Evolutionary conservation across 2,888 invertebrate genomes (phyloP).

Genomic region (Cancer borealis): DNA sequence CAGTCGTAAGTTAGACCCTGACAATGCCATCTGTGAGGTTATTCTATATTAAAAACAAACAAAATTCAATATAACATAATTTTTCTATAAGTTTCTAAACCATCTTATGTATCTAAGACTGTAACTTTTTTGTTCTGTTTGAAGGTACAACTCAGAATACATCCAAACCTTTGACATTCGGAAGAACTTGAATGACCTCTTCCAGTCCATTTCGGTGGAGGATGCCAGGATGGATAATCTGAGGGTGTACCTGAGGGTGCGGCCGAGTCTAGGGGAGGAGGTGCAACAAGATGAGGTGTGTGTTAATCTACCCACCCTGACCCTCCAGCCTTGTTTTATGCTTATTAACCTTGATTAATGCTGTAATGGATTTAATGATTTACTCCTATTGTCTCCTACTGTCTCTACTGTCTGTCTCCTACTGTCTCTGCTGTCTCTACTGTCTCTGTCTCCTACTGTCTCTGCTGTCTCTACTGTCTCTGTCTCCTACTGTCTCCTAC

Average conservation of each 20-base stretch:
- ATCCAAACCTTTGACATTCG: constrained; percentile 49
- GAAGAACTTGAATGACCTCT: constrained; percentile 69
- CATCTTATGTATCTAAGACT: not conserved
- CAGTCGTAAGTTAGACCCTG: not conserved
- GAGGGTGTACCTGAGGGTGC: constrained; percentile 73
- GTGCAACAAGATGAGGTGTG: constrained; percentile 56
- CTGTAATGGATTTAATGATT: too few species aligned
- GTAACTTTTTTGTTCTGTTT: not conserved
- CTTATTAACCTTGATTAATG: not conserved
- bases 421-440: too few species aligned
- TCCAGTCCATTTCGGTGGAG: constrained; percentile 55
- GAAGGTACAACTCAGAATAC: not conserved
- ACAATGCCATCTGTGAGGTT: not conserved
- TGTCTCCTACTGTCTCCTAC: too few species aligned
- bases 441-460: too few species aligned
- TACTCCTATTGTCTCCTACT: too few species aligned
- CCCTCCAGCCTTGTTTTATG: not conserved
- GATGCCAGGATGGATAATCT: constrained; percentile 62
- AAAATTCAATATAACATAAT: not conserved
- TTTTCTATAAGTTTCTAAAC: not conserved
- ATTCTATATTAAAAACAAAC: not conserved
- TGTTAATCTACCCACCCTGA: not conserved
- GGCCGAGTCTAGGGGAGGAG: constrained; percentile 69
- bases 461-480: too few species aligned
- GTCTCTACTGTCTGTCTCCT: too few species aligned